Conservation (phyloP, 2,797 vertebrate species). For the Taenioides sp. region DNA sequence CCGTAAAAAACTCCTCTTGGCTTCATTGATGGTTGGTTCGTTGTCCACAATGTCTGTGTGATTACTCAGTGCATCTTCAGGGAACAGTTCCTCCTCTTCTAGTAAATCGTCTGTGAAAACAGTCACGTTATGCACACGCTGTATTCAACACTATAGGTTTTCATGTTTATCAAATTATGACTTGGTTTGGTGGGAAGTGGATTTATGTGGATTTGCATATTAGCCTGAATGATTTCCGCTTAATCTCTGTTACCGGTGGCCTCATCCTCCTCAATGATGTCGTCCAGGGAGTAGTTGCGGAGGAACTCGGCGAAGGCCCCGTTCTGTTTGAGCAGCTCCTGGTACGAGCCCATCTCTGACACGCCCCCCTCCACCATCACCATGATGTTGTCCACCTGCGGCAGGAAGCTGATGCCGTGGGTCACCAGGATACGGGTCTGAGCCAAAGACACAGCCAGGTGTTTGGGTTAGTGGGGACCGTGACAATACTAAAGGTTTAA, state of each 20-base stretch:
- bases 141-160: neutral
- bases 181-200: too few species aligned
- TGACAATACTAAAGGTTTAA: too few species aligned
- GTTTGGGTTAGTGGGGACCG: too few species aligned
- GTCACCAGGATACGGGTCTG: slow-evolving; percentile 95
- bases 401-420: slow-evolving; percentile 91
- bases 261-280: slow-evolving; percentile 81
- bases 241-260: slow-evolving; percentile 62
- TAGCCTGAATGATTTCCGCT: neutral
- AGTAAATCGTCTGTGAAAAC: slow-evolving; percentile 62
- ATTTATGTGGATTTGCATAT: neutral
- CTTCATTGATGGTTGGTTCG: slow-evolving; percentile 84
- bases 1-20: slow-evolving; percentile 90
- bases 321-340: slow-evolving; percentile 85
- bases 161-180: neutral
- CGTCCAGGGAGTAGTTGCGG: slow-evolving; percentile 85
- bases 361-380: slow-evolving; percentile 89
- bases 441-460: slow-evolving; percentile 2
- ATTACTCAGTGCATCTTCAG: slow-evolving; percentile 90
- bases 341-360: slow-evolving; percentile 92
- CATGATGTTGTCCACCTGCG: slow-evolving; percentile 90
- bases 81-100: slow-evolving; percentile 82
- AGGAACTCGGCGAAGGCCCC: slow-evolving; percentile 93
- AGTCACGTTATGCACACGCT: neutral
- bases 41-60: slow-evolving; percentile 87